Percentiles rank a stretch among this genome's conserved stretches.
These are phyloP conservation scores for Sapayoa aenigma DNA, from an alignment of 2,113 vertebrate genomes.

Conservation along the genomic window DNA sequence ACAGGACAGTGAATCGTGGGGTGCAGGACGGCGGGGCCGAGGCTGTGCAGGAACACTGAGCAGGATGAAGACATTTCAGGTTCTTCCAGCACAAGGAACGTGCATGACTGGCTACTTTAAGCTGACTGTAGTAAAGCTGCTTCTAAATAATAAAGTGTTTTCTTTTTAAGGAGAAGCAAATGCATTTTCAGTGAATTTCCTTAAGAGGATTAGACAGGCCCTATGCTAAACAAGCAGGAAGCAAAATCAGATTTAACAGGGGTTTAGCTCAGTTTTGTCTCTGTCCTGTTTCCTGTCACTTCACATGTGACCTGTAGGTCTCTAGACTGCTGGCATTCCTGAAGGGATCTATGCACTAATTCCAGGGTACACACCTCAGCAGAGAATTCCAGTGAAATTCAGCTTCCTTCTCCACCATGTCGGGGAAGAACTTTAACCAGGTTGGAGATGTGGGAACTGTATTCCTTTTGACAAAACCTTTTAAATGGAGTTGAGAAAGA, in stretches of 20 bases:
- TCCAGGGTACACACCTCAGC: not conserved
- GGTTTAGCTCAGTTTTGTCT: not conserved
- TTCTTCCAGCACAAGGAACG: not conserved
- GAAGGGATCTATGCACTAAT: not conserved
- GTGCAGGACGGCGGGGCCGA: not conserved
- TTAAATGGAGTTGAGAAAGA: not conserved
- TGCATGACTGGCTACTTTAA: not conserved
- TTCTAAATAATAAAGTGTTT: not conserved
- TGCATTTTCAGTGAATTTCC: not conserved
- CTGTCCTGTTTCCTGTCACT: not conserved
- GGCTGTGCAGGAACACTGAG: not conserved
- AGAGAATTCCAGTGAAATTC: not conserved
- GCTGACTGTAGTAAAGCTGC: not conserved
- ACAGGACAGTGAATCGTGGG: not conserved
- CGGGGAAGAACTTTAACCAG: not conserved
- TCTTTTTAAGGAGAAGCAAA: not conserved
- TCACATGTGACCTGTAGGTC: not conserved
- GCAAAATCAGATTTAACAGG: not conserved
- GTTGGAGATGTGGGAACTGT: not conserved
- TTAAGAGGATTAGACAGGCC: not conserved
- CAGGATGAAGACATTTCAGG: not conserved
- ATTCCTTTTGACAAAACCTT: not conserved
- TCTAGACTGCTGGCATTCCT: not conserved
- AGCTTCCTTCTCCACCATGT: not conserved
- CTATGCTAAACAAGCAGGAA: not conserved